These are phyloP conservation scores for Crocodylus rhombifer DNA, from an alignment of 2,797 vertebrate species.

Conservation along the genomic window DNA sequence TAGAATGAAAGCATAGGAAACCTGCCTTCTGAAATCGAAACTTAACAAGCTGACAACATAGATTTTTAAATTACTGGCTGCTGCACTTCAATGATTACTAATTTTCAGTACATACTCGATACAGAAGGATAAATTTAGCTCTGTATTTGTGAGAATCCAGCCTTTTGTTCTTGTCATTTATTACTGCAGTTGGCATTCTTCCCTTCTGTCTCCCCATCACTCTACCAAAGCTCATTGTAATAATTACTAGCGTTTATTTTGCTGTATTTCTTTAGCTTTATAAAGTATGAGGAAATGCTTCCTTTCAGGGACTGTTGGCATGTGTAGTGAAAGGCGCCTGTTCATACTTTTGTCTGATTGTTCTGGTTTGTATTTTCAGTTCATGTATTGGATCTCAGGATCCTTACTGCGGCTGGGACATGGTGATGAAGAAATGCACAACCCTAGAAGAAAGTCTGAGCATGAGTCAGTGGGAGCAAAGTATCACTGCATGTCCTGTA, in stretches of 20 bases:
- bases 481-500: constrained; percentile 92
- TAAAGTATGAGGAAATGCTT: background rate
- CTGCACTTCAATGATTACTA: constrained; percentile 1
- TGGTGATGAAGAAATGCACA: constrained; percentile 93
- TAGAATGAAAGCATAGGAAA: background rate
- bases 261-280: background rate
- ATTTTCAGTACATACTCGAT: background rate
- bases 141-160: background rate
- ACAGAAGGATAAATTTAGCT: background rate
- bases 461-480: constrained; percentile 98
- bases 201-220: background rate
- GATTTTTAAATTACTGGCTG: background rate
- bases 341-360: background rate
- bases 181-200: background rate
- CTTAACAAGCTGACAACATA: background rate
- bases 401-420: constrained; percentile 97
- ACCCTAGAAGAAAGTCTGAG: constrained; percentile 94
- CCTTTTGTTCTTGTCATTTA: background rate
- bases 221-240: background rate
- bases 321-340: background rate
- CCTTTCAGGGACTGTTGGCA: background rate
- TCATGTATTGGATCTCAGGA: constrained; percentile 94
- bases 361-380: constrained; percentile 78
- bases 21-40: background rate
- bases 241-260: background rate